These are phyloP conservation scores for Ennomos fuscantarius DNA, from an alignment of 2,888 invertebrate species.

Conservation along the genomic window DNA sequence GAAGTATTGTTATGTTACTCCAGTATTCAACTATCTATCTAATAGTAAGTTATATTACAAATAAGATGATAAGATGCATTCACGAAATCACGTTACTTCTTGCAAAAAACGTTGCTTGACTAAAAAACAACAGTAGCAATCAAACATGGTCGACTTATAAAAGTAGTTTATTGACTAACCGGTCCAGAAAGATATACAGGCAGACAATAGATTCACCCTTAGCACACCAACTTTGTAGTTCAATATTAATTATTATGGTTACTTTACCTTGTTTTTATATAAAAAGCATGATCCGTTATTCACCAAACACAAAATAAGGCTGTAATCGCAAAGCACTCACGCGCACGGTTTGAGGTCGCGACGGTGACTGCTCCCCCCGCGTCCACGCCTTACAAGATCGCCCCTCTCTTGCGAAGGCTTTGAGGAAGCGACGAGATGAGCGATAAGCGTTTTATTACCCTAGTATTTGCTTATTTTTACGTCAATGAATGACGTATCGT, in stretches of 20 bases:
- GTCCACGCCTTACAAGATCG: conserved; percentile 15
- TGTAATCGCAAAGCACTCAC: conserved; percentile 37
- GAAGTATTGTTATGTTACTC: no score
- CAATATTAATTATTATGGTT: background rate
- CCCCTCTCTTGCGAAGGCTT: conserved; percentile 2
- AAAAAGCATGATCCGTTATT: conserved; percentile 29
- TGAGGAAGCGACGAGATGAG: conserved; percentile 18
- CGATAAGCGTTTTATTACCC: conserved; percentile 2
- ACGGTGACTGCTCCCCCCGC: conserved; percentile 27
- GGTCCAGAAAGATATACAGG: conserved; percentile 29
- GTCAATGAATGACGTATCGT: no score
- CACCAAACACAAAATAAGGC: conserved; percentile 26
- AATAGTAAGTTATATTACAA: background rate
- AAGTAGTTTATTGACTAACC: conserved; percentile 39
- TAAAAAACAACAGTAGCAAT: conserved; percentile 34
- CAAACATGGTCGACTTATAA: conserved; percentile 36
- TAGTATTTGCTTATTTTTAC: no score
- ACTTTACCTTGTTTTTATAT: conserved; percentile 29
- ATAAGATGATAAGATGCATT: background rate
- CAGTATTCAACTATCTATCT: no score
- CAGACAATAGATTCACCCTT: background rate
- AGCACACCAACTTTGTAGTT: background rate
- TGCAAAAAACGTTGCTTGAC: conserved; percentile 21
- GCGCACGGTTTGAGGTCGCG: conserved; percentile 29
- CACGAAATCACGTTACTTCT: conserved; percentile 15